Percentiles rank a stretch among this genome's conserved stretches.
Evolutionary conservation across 2,888 invertebrate species (phyloP).

Genomic region (Diarsia rubi): DNA sequence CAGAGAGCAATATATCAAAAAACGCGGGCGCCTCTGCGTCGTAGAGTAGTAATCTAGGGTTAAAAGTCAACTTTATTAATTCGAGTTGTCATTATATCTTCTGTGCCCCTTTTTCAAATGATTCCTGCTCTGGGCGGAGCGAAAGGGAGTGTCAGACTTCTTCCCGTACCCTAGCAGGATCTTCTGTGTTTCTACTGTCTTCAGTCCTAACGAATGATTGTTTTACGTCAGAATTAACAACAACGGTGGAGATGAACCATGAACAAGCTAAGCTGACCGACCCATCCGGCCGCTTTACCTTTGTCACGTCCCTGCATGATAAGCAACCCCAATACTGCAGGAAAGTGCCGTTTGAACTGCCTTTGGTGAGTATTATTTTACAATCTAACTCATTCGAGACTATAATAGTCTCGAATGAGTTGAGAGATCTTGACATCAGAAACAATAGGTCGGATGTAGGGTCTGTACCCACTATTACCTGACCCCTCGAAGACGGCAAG

Average conservation of each 20-base stretch:
- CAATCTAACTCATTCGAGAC: not conserved
- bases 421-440: too few species aligned
- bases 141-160: too few species aligned
- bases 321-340: conserved; percentile 49
- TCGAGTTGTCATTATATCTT: not conserved
- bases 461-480: too few species aligned
- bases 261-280: conserved; percentile 58
- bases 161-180: too few species aligned
- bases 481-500: too few species aligned
- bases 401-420: too few species aligned
- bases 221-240: conserved; percentile 67
- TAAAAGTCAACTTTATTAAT: not conserved
- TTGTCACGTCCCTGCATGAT: conserved; percentile 16
- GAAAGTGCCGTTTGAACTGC: conserved; percentile 56
- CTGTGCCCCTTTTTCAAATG: not conserved
- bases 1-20: too few species aligned
- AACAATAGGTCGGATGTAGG: too few species aligned
- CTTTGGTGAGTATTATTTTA: conserved; percentile 56
- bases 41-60: too few species aligned
- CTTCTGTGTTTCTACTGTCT: not conserved
- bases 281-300: conserved; percentile 13
- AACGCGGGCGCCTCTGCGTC: too few species aligned
- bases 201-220: not conserved
- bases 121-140: too few species aligned
- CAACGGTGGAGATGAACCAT: conserved; percentile 67